Evolutionary conservation across 2,888 invertebrate species (phyloP), one percentile per base, ranked within the genome.

Genomic region (Celastrina argiolus): DNA sequence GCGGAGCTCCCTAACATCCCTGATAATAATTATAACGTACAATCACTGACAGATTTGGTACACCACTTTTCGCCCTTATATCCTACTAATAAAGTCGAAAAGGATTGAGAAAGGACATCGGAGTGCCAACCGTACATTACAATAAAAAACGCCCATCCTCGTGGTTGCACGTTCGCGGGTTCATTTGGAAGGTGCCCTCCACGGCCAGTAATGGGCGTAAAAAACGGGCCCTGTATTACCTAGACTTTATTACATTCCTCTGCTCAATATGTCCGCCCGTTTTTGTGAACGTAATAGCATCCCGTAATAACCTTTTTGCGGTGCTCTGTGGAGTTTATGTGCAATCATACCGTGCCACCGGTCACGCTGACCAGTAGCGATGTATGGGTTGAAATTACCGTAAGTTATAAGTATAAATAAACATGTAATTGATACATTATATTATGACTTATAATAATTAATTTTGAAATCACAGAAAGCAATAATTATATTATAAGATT

Each of bases 291-390:
- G 72, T 73, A 74, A 76, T 77, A 74, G 75, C 74, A 76, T 74
- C 76, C 66, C 39, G 78, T 73, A 76, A 81, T 81, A 81, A 78
- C 76, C 75, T 77, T 77, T 76, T 76, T 75, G 76, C 71, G 73
- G 69, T 66, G 70, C 69, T 69, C 10, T 70, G 65, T 39, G 66
- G 51, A 61, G 39, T 61, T 34, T 58, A 56, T 28, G 18, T 61
- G 39, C 61, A 59, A 36, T 36, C 36, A 36, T 39, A 61, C 61
- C 39, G 14, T 36, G 39, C n/a, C n/a, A n/a, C n/a, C n/a, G n/a
- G n/a, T 61, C 22, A 59, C 18, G 59, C 31, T 65, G 28, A 39
- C 56, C 39, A 26, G 16, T 42, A 10, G 22, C 41, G 26, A 36
- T 56, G 26, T 65, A n/a, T 2, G 16, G 28, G 36, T 65, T 26